Base-by-base conservation (phyloP, 2,113 vertebrate species). In the Heptranchias perlo region DNA sequence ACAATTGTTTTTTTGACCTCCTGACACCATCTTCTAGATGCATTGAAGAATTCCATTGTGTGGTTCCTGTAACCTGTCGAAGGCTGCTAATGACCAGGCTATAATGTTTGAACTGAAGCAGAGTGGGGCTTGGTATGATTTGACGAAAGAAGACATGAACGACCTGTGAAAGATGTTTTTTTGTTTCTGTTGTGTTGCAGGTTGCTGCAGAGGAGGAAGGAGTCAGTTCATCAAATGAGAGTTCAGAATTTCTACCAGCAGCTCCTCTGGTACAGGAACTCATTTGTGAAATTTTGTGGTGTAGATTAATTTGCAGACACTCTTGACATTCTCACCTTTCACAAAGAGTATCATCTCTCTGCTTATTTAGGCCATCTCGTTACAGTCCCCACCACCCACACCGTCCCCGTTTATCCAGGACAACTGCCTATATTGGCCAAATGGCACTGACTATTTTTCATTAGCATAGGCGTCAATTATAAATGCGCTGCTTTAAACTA, bases 211-310 rank as follows among this genome's bases (percentile, higher is more conserved):
- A 97, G 98, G 96, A 98, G 98, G 96, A 97, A 97, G 62, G 97
- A 97, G 96, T 97, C 97, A 0, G 89, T 97, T 2, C 98, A 98
- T 96, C 98, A 98, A 96, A 98, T 99, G 97, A 99, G 98, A 97
- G 98, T 99, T 64, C 98, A 99, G 67, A 97, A 98, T 97, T 98
- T 97, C 97, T 97, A 97, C 91, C 98, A 98, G 97, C 98, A 97
- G 91, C 97, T 99, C 96, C 96, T 99, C 14, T 98, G 99, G 99
- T 99, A 97, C n/a, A 69, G 4, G 16, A 69, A 94, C 18, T 4
- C 39, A 18, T 5, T 87, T n/a, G 25, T 44, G 7, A 23, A 8
- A 35, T 69, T 44, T 49, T 62, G 61, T 64, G 92, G 21, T 13
- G 14, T 39, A 44, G n/a, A 44, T 47, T 82, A 39, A 82, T 14